Evolutionary conservation across 1,140 invertebrate genomes (phyloP), one percentile per base, ranked within the genome.

Genomic region (Aradophagus sp.): DNA sequence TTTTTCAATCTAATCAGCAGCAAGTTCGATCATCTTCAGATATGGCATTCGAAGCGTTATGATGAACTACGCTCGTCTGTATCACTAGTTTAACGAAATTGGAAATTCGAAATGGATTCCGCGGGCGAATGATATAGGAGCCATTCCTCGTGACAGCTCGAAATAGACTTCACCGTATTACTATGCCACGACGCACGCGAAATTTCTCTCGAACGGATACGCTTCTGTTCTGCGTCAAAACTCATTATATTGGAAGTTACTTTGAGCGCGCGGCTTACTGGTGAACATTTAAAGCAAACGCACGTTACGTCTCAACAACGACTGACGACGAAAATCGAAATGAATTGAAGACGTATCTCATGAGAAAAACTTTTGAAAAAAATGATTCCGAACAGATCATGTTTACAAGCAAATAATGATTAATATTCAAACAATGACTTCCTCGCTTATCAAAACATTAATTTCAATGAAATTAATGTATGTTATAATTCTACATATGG

Each of bases 81-180:
- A 70, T 73, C 56, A 50, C 55, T 62, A 53, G 75, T 77, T 76
- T 69, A 71, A 55, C 52, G 71, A 75, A 75, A 80, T 80, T 75
- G 74, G 74, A 80, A 80, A 77, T 80, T 77, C 38, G 74, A 68
- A 76, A 73, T 77, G 73, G 74, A 77, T 79, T 72, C 61, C 68
- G 56, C 61, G 61, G 44, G 66, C 66, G 68, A 76, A 76, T 79
- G 77, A 77, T 80, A 74, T 79, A 80, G 72, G 74, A 80, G 75
- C 71, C 56, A 75, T 79, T 79, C 38, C 73, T 65, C 74, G 73
- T 78, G 77, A 80, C 76, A 78, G 70, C 67, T 75, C 59, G 76
- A 74, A 80, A 80, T 80, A 77, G 72, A 78, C 77, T 80, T 80
- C 48, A 45, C 45, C 34, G 68, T 75, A 78, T 76, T 80, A 77